A percentile compares a stretch with the other conserved stretches of the same genome.
phyloP scores from a whole-genome alignment of 2,888 invertebrate species.

The Lithophane leautieri region DNA sequence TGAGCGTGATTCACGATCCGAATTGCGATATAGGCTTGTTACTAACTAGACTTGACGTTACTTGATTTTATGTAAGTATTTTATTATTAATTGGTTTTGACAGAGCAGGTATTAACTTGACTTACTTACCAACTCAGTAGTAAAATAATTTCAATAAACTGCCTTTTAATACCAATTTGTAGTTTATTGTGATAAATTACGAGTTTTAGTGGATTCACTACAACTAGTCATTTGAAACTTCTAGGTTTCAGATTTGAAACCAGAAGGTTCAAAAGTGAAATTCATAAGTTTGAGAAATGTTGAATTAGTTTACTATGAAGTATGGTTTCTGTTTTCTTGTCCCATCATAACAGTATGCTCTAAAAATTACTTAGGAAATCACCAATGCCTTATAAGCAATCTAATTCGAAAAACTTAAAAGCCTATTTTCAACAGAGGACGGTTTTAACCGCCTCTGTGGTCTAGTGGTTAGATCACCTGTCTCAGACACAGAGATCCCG shows the following conservation, averaged over 20 bases:
- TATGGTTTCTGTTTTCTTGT: neutral
- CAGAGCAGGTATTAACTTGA: neutral
- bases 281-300: neutral
- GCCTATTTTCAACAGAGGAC: neutral
- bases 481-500: no score
- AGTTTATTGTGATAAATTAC: no score
- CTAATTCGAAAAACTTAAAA: neutral
- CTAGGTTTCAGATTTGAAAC: no score
- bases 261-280: neutral
- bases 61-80: constrained; percentile 2
- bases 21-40: constrained; percentile 32
- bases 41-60: constrained; percentile 36
- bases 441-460: no score
- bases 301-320: neutral
- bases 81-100: constrained; percentile 34
- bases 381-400: neutral
- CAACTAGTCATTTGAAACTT: no score
- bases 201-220: no score
- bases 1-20: constrained; percentile 60
- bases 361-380: no score
- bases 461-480: no score
- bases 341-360: neutral
- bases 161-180: neutral
- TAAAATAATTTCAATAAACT: constrained; percentile 1
- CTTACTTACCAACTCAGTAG: neutral